Evolutionary conservation across 2,888 invertebrate species (phyloP), one percentile per base, ranked within the genome.

Genomic region (Drosophila percnosoma): DNA sequence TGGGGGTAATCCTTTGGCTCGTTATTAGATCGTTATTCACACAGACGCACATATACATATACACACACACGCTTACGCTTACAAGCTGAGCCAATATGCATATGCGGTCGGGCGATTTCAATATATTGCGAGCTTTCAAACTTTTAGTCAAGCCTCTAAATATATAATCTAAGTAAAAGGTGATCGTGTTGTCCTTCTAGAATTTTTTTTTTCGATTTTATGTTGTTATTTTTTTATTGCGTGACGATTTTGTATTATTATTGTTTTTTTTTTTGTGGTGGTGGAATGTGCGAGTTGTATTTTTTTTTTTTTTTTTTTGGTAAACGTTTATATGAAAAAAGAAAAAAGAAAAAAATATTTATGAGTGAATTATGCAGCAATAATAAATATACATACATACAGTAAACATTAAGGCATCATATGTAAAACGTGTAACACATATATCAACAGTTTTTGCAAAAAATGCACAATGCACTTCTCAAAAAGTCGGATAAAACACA

Each of bases 321-420:
- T 75, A 80, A 91, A 84, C 91, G 80, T 89, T 84, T 90, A 91
- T 91, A 91, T 91, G 91, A 91, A 91, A 92, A 91, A 90, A 85
- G 87, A 91, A 91, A 91, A 91, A 91, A 87, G 85, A 82, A 91
- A 91, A 91, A 91, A 91, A 91, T 87, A 87, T 87, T 91, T 83
- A 91, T 91, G 91, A 91, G 90, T 91, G 90, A 92, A 91, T 85
- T 89, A 85, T 91, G 91, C 92, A 91, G 92, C 91, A 91, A 91
- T 91, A 91, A 90, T 87, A 89, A 89, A 87, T 88, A 88, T 82
- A 90, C 89, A 85, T 88, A 88, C 88, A 85, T 85, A 85, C 88
- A 85, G 77, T 85, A 87, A 89, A 85, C 85, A 89, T 85, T 89
- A 84, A 85, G 88, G 88, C 85, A 85, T 71, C 68, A 73, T 81